Evolutionary conservation across 2,113 vertebrate genomes (phyloP), one percentile per base, ranked within the genome.

Genomic region (Syrmaticus mikado): DNA sequence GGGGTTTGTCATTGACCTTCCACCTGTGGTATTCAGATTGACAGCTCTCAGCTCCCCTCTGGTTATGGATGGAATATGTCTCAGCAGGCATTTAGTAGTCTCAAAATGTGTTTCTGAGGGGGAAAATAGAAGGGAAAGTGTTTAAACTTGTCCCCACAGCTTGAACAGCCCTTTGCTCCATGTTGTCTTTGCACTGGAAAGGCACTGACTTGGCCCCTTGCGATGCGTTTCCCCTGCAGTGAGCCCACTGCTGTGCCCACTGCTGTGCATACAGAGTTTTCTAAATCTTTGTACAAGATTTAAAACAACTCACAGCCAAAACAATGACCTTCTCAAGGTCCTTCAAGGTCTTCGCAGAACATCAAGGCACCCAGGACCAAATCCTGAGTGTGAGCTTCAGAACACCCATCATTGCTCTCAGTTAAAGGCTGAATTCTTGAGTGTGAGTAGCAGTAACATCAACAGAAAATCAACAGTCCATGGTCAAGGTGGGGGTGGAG

Each of bases 151-250:
- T 60, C 40, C 53, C 84, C 45, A 7, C 66, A 68, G 11, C 28
- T 77, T 2, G 2, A 10, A 21, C 8, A 94, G 45, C 10, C 27
- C 85, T 90, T 38, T 48, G 46, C 10, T 74, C 6, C 8, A 8
- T 67, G 80, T 83, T 90, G 13, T 75, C 27, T 22, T 58, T 43
- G 30, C 22, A n/a, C 30, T 16, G 50, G 30, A 28, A 74, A 36
- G 13, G 10, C 16, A 32, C 20, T 34, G n/a, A 19, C 15, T 36
- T 73, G n/a, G 10, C 3, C 2, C 20, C n/a, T 61, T 0, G 0
- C 20, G 5, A 13, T 21, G 34, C 53, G 76, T 68, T 48, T 72
- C 38, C 24, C 12, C 36, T 52, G 30, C 1, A 2, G 17, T 25
- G 38, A 94, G 48, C 9, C 10, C 19, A 25, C 24, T 0, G 3